These are phyloP conservation scores for Procavia capensis DNA, from an alignment of 2,113 vertebrate genomes.

Conservation along the genomic window DNA sequence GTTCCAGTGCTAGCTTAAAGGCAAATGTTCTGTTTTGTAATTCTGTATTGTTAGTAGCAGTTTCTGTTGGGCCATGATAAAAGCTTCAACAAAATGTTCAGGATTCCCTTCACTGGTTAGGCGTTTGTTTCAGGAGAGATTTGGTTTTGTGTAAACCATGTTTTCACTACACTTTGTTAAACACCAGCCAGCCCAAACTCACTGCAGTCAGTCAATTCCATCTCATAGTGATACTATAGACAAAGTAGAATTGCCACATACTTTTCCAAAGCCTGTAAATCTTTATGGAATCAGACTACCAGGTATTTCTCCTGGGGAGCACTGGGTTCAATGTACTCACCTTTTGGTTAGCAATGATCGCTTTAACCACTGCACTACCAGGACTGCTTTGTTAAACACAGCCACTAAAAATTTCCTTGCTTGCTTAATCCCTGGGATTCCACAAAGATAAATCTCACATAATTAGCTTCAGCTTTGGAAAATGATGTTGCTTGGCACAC, in stretches of 20 bases:
- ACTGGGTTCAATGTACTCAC: too few relatives aligned
- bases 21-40: constrained; percentile 16
- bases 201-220: too few relatives aligned
- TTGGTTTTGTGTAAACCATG: constrained; percentile 76
- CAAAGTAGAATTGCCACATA: too few relatives aligned
- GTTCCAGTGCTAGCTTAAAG: background rate
- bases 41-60: constrained; percentile 33
- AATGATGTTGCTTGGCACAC: constrained; percentile 75
- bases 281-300: too few relatives aligned
- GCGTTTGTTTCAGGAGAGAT: constrained; percentile 78
- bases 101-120: constrained; percentile 48
- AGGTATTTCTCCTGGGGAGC: too few relatives aligned
- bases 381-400: constrained; percentile 80
- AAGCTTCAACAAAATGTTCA: constrained; percentile 44
- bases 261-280: too few relatives aligned
- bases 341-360: too few relatives aligned
- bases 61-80: constrained; percentile 59
- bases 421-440: constrained; percentile 86
- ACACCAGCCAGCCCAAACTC: constrained; percentile 35
- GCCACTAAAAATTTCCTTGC: constrained; percentile 79
- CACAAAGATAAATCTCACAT: constrained; percentile 86
- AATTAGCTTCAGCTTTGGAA: constrained; percentile 85
- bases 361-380: too few relatives aligned
- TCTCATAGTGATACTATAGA: too few relatives aligned
- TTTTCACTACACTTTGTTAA: constrained; percentile 83